Conservation (phyloP, 2,113 vertebrate genomes). For the Macrotus californicus region DNA sequence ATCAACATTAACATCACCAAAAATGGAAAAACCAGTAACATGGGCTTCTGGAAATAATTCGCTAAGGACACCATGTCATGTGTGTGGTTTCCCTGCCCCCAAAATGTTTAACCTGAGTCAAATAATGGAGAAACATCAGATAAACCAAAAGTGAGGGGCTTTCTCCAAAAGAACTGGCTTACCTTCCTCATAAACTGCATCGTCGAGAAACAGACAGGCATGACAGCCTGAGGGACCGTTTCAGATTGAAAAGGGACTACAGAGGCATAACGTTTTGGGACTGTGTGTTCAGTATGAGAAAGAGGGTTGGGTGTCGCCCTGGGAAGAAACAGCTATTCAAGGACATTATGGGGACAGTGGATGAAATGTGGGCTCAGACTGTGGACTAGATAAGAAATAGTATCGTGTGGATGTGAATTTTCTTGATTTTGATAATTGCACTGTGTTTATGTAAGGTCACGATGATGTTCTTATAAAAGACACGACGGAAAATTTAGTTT, state of each 20-base stretch:
- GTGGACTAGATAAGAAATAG: background rate
- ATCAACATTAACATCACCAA: background rate
- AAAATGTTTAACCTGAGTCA: background rate
- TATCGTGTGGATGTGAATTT: background rate
- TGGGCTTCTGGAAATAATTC: background rate
- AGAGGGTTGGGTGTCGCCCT: background rate
- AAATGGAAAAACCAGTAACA: background rate
- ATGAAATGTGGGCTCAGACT: background rate
- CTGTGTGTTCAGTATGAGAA: background rate
- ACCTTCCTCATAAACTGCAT: background rate
- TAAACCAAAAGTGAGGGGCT: background rate
- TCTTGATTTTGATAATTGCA: background rate
- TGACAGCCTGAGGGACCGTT: background rate
- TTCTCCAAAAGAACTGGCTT: background rate
- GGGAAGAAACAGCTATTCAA: background rate
- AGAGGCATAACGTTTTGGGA: background rate
- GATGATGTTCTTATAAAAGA: background rate
- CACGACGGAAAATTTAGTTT: background rate
- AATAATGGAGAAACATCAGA: background rate
- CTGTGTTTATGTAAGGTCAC: background rate
- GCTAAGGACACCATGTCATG: background rate
- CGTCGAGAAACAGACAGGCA: background rate
- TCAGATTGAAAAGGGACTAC: background rate
- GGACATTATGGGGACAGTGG: rapidly evolving
- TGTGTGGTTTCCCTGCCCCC: background rate